A percentile compares a stretch with the other conserved stretches of the same genome.
Conservation (phyloP, 1,140 invertebrate species). For the Drosophila lacteicornis region DNA sequence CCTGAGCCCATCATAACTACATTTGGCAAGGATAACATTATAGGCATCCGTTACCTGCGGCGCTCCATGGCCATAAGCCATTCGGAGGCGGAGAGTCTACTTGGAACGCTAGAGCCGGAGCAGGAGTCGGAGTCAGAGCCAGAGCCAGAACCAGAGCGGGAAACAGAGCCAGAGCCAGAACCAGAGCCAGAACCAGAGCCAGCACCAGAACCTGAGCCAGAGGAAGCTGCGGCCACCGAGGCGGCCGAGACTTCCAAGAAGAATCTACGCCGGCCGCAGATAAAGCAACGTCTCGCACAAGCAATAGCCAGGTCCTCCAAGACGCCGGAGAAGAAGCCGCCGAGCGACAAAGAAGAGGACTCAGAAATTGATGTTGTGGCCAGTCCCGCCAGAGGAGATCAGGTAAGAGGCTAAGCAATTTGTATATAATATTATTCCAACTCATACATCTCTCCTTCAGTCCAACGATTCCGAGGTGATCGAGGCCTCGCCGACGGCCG, state of each 20-base stretch:
- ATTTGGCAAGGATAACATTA: conserved; percentile 60
- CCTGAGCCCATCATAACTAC: conserved; percentile 65
- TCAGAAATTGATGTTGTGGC: background rate
- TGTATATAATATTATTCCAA: background rate
- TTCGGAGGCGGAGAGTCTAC: conserved; percentile 49
- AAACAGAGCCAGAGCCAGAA: background rate
- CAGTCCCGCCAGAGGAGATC: background rate
- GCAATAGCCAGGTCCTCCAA: conserved; percentile 45
- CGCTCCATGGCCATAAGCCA: conserved; percentile 67
- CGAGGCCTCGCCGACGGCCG: conserved; percentile 51
- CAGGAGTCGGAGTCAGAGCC: background rate
- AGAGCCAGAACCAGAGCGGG: conserved; percentile 10
- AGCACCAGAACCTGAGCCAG: conserved; percentile 17
- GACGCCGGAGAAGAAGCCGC: conserved; percentile 47
- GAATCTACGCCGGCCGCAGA: conserved; percentile 45
- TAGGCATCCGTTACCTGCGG: conserved; percentile 57
- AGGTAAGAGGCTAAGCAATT: background rate
- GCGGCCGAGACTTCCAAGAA: conserved; percentile 33
- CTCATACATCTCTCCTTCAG: conserved; percentile 10
- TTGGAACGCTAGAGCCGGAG: conserved; percentile 15
- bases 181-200: background rate
- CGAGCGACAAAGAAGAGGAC: background rate
- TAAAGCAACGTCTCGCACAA: conserved; percentile 32
- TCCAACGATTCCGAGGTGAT: conserved; percentile 63
- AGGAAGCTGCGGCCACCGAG: conserved; percentile 6